Evolutionary conservation across 2,113 vertebrate genomes (phyloP).

Genomic region (Isurus oxyrinchus): DNA sequence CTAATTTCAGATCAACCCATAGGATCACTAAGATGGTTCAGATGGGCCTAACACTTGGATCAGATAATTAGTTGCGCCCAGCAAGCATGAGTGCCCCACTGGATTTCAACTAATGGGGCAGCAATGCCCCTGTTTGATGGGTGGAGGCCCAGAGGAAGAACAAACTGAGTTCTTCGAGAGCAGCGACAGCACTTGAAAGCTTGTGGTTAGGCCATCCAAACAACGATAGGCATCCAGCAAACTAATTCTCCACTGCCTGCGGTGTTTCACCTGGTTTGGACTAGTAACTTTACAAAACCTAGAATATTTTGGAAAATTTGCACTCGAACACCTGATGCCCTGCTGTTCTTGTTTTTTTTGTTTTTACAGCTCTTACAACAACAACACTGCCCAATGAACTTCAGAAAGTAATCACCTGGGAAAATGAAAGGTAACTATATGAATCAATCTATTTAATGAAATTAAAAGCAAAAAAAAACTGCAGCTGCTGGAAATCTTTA

Average conservation of each 20-base stretch:
- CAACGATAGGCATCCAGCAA: background rate
- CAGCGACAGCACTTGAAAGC: no score
- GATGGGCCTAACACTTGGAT: background rate
- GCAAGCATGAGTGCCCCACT: background rate
- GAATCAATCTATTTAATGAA: background rate
- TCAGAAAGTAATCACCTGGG: background rate
- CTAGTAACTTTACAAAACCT: background rate
- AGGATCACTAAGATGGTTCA: background rate
- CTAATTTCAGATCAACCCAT: background rate
- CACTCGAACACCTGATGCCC: background rate
- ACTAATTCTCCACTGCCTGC: background rate
- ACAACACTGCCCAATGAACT: background rate
- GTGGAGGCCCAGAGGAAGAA: background rate
- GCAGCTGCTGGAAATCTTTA: no score
- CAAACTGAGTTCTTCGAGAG: background rate
- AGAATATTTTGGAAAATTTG: background rate
- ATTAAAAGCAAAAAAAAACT: background rate
- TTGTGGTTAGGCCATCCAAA: background rate
- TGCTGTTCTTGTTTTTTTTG: background rate
- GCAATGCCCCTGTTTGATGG: background rate
- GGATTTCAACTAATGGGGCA: background rate
- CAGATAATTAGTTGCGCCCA: background rate
- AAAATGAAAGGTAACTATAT: background rate
- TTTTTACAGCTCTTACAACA: background rate
- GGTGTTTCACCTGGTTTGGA: background rate